A percentile compares a stretch with the other conserved stretches of the same genome.
phyloP scores from a whole-genome alignment of 2,113 vertebrate genomes.

The Trematocara zebra region DNA sequence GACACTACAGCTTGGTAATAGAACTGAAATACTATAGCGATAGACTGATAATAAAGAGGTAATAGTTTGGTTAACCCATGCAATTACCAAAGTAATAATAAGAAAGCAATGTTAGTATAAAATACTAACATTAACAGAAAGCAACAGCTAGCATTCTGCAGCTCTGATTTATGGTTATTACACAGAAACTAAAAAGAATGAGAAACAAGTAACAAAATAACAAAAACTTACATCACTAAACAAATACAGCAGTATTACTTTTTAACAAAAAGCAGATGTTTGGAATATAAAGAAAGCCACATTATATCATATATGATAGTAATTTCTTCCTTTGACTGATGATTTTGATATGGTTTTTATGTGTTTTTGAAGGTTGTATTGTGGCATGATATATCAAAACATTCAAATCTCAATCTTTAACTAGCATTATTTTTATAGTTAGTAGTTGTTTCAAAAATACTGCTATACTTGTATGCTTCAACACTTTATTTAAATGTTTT shows the following conservation, averaged over 20 bases:
- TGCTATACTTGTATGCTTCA: not conserved
- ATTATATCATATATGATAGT: not conserved
- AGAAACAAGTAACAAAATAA: not conserved
- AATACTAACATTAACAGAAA: not conserved
- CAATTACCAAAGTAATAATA: not conserved
- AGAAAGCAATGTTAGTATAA: not conserved
- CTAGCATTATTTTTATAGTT: not conserved
- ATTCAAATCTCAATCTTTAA: not conserved
- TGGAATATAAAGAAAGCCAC: not conserved
- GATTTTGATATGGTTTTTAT: not conserved
- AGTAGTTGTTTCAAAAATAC: not conserved
- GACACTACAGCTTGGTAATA: not conserved
- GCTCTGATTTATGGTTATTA: not conserved
- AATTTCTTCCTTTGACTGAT: not conserved
- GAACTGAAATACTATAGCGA: not conserved
- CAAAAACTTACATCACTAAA: not conserved
- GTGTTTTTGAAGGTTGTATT: not conserved
- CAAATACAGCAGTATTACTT: not conserved
- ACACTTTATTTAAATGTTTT: not conserved
- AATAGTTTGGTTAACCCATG: not conserved
- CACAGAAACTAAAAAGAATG: not conserved
- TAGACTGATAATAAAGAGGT: not conserved
- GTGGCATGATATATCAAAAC: not conserved
- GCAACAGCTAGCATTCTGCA: not conserved
- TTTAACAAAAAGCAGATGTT: not conserved